These are phyloP conservation scores for Seladonia tumulorum DNA, from an alignment of 2,888 invertebrate genomes.

Conservation along the genomic window DNA sequence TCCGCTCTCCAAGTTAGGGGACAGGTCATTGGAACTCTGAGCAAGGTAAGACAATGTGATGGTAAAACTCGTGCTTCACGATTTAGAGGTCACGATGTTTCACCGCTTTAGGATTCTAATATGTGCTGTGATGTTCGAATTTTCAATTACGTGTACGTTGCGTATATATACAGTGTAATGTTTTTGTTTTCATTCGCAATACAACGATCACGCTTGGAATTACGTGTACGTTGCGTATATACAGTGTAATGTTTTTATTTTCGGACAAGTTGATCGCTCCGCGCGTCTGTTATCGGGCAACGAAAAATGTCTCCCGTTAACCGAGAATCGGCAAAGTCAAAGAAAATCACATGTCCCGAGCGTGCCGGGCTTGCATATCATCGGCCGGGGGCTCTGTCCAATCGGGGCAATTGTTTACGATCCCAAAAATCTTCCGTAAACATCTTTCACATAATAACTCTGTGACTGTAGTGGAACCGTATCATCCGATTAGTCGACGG, in stretches of 20 bases:
- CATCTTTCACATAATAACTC: conserved; percentile 55
- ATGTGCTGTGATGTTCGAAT: conserved; percentile 81
- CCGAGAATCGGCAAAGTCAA: not conserved
- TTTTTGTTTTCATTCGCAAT: too few species aligned
- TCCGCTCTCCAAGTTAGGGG: not conserved
- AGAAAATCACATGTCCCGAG: not conserved
- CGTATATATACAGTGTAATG: too few species aligned
- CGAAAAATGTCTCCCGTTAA: not conserved
- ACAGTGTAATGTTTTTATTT: not conserved
- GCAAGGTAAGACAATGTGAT: not conserved
- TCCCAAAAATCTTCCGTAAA: conserved; percentile 60
- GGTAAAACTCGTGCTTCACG: too few species aligned
- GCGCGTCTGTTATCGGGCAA: not conserved
- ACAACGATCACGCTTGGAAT: too few species aligned
- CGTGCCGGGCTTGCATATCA: not conserved
- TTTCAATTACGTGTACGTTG: too few species aligned
- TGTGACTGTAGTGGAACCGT: conserved; percentile 40
- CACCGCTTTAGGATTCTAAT: too few species aligned
- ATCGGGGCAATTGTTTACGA: conserved; percentile 13
- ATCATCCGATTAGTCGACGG: conserved; percentile 32
- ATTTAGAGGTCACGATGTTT: too few species aligned
- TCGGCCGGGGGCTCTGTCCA: not conserved
- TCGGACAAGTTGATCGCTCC: not conserved
- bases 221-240: not conserved
- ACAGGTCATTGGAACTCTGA: not conserved